phyloP scores from a whole-genome alignment of 1,140 invertebrate genomes.

The Melitaea cinxia region DNA sequence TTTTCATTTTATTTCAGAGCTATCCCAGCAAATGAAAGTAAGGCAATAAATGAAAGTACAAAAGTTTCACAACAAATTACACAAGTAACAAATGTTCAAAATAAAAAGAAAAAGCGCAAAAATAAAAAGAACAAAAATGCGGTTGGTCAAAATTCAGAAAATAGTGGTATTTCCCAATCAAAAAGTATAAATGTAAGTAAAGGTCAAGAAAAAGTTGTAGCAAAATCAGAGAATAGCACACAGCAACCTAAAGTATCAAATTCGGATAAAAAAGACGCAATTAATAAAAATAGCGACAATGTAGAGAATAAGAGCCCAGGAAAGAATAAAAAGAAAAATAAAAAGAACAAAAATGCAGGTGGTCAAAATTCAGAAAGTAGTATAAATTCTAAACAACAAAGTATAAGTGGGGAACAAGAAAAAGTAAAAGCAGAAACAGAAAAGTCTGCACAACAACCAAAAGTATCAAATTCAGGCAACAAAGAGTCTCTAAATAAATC shows the following conservation, averaged over 20 bases:
- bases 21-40: background rate
- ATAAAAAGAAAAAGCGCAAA: conserved; percentile 21
- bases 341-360: background rate
- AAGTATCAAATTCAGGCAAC: background rate
- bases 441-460: background rate
- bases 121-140: conserved; percentile 19
- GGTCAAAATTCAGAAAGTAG: background rate
- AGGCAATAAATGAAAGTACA: background rate
- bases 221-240: background rate
- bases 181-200: background rate
- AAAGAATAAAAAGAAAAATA: conserved; percentile 28
- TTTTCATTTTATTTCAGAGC: conserved; percentile 8
- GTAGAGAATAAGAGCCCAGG: conserved; percentile 17
- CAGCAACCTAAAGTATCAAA: background rate
- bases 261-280: background rate
- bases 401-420: background rate
- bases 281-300: background rate
- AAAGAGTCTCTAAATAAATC: background rate
- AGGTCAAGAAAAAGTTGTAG: background rate
- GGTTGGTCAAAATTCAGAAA: background rate
- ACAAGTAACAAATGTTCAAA: conserved; percentile 22
- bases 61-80: background rate
- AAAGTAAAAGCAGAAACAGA: background rate
- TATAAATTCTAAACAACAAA: background rate
- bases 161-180: background rate